Conservation (phyloP, 2,797 vertebrate species). For the Nannoperca australis region DNA sequence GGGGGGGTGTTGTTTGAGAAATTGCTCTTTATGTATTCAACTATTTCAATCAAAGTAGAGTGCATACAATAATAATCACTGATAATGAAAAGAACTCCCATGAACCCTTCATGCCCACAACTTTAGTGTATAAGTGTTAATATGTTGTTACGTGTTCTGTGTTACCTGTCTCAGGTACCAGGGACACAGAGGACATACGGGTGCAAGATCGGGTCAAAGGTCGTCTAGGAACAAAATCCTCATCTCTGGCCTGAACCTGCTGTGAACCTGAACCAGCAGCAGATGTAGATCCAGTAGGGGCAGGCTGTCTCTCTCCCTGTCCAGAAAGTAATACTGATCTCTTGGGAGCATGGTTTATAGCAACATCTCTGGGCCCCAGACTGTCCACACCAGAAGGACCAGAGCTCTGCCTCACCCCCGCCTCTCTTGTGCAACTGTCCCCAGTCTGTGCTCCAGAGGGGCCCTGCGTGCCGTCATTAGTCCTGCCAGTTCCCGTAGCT, state of each 20-base stretch:
- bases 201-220: constrained; percentile 95
- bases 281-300: constrained; percentile 6
- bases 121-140: not conserved
- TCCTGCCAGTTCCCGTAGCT: constrained; percentile 36
- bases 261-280: constrained; percentile 24
- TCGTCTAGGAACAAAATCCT: constrained; percentile 88
- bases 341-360: constrained; percentile 17
- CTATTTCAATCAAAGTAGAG: no score
- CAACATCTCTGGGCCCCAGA: constrained; percentile 28
- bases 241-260: constrained; percentile 64
- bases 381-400: constrained; percentile 1
- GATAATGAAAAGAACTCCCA: not conserved
- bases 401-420: constrained; percentile 11
- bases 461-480: constrained; percentile 8
- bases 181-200: constrained; percentile 89
- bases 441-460: constrained; percentile 9
- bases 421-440: not conserved
- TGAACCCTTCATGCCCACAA: no score
- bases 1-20: no score
- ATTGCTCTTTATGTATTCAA: no score
- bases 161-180: constrained; percentile 93
- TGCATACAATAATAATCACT: no score
- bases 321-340: constrained; percentile 12
- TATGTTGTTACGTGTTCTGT: not conserved
- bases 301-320: constrained; percentile 29